Evolutionary conservation across 2,888 invertebrate genomes (phyloP).

Genomic region (Sarcophaga caerulescens): DNA sequence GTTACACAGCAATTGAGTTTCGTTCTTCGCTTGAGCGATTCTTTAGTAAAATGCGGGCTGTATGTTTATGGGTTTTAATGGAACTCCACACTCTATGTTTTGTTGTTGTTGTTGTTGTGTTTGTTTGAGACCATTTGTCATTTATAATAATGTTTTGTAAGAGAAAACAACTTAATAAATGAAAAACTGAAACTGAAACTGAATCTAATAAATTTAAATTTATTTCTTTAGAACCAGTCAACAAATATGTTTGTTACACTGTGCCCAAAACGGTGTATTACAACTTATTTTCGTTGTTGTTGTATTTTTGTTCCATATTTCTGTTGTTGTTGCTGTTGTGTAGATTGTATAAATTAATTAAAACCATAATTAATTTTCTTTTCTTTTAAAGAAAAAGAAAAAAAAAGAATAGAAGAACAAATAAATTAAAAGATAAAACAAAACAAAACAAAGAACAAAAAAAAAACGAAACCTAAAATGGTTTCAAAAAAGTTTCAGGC

Average conservation of each 20-base stretch:
- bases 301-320: neutral
- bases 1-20: too few relatives aligned
- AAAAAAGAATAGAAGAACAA: constrained; percentile 45
- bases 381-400: constrained; percentile 13
- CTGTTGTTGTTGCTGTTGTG: neutral
- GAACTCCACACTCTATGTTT: neutral
- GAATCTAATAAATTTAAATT: constrained; percentile 46
- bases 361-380: constrained; percentile 57
- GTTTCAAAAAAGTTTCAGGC: too few relatives aligned
- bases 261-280: neutral
- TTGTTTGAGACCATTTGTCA: neutral
- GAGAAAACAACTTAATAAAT: too few relatives aligned
- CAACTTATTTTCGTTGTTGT: neutral
- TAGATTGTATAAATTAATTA: constrained; percentile 51
- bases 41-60: too few relatives aligned
- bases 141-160: constrained; percentile 14
- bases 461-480: neutral
- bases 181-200: neutral
- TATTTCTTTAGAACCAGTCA: constrained; percentile 29
- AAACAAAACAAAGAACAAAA: neutral
- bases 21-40: too few relatives aligned
- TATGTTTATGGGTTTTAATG: too few relatives aligned
- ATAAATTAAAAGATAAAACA: constrained; percentile 22
- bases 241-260: constrained; percentile 41
- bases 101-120: neutral